Evolutionary conservation across 2,888 invertebrate genomes (phyloP), one percentile per base, ranked within the genome.

Genomic region (Cheilosia soror): DNA sequence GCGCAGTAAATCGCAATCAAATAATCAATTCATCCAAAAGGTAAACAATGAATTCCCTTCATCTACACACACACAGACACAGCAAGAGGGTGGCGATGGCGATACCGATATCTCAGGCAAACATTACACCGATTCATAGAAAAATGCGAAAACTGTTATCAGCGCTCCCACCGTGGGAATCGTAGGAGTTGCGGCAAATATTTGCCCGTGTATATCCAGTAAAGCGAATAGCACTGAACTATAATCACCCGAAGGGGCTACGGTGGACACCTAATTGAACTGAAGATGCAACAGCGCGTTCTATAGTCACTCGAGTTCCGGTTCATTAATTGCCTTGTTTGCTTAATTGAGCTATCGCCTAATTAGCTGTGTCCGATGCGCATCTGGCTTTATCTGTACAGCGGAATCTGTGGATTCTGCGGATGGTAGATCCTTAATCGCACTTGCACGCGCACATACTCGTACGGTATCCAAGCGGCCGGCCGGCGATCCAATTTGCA

Each of bases 321-420:
- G 82, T 79, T 87, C 88, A 87, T 87, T 88, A 87, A 88, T 82
- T 87, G 87, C 87, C 88, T 88, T 88, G 89, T 89, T 88, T 84
- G 88, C 88, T 88, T 88, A 89, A 89, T 89, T 89, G 89, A 89
- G 88, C 88, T 88, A 88, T 89, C 88, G 86, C 88, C 88, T 88
- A 89, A 89, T 89, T 89, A 89, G 88, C 87, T 76, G 81, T 63
- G 81, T 68, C 49, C 33, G 66, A 77, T 68, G 58, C 87, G 84
- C 78, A 69, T 65, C 57, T 80, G 55, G 68, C 82, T 84, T 87
- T 87, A 88, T 88, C 88, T 84, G 75, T 66, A 11, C 31, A 15
- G 44, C 15, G 57, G 81, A 80, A 85, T 85, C 85, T 85, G 13
- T 27, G 65, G 65, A 57, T 29, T 44, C 69, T 63, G 66, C 77